Evolutionary conservation across 2,113 vertebrate genomes (phyloP).

Genomic region (Oncorhynchus nerka): DNA sequence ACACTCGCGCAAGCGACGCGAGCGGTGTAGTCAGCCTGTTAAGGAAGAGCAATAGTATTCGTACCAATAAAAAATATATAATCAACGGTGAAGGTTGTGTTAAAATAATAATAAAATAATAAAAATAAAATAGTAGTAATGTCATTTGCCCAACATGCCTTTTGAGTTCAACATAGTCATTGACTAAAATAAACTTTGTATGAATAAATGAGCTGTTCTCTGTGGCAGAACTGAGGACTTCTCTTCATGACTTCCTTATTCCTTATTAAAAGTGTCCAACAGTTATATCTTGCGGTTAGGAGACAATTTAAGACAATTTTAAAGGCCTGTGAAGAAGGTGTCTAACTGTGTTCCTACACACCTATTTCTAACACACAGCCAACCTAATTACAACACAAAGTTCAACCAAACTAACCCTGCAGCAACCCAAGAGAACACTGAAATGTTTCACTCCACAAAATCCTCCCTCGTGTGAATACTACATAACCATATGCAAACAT

Average conservation of each 20-base stretch:
- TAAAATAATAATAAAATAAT: too few relatives aligned
- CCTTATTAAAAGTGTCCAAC: neutral
- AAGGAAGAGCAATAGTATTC: too few relatives aligned
- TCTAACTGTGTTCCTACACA: slow-evolving; percentile 22
- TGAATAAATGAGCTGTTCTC: neutral
- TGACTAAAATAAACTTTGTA: neutral
- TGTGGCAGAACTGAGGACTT: neutral
- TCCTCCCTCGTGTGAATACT: neutral
- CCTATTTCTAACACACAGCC: slow-evolving; percentile 58
- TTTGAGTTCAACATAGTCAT: neutral
- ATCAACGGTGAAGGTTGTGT: neutral
- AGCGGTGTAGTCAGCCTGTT: neutral
- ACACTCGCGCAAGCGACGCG: too few relatives aligned
- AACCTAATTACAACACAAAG: slow-evolving; percentile 52
- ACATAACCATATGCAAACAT: neutral
- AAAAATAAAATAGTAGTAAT: neutral
- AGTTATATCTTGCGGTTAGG: slow-evolving; percentile 34
- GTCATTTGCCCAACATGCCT: neutral
- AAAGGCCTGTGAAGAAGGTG: slow-evolving; percentile 39
- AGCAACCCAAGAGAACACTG: slow-evolving; percentile 28
- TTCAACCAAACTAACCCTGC: slow-evolving; percentile 43
- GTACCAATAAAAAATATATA: too few relatives aligned
- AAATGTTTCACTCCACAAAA: slow-evolving; percentile 31
- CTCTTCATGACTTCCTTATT: neutral
- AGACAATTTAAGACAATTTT: slow-evolving; percentile 48